Percentiles rank a stretch among this genome's conserved stretches.
These are phyloP conservation scores for Oxyruncus cristatus DNA, from an alignment of 2,113 vertebrate genomes.

Conservation along the genomic window DNA sequence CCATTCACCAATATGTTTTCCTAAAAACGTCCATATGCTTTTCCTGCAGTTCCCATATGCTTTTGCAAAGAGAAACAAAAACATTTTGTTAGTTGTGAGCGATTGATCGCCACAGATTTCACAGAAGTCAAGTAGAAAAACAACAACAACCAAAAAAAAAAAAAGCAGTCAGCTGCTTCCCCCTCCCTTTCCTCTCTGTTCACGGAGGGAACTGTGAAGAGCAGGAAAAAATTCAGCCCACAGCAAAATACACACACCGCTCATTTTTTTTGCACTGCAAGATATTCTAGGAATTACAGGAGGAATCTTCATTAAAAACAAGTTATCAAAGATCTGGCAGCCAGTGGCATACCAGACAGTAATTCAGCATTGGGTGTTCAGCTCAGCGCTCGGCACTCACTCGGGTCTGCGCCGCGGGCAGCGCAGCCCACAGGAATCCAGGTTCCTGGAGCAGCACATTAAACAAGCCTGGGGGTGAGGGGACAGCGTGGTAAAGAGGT, in stretches of 20 bases:
- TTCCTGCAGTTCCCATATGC: slow-evolving; percentile 78
- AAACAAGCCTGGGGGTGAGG: not conserved
- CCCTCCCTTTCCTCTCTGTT: slow-evolving; percentile 46
- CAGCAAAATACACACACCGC: slow-evolving; percentile 56
- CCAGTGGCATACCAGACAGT: slow-evolving; percentile 18
- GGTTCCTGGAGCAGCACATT: not conserved
- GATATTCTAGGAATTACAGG: slow-evolving; percentile 65
- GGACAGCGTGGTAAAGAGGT: not conserved
- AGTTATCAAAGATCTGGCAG: slow-evolving; percentile 51
- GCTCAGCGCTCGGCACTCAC: accelerated
- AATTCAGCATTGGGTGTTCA: not conserved
- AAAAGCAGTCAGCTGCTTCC: slow-evolving; percentile 72
- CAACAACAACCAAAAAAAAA: slow-evolving; percentile 53
- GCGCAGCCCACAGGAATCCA: not conserved
- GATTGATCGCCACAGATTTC: slow-evolving; percentile 74
- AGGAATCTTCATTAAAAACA: slow-evolving; percentile 66
- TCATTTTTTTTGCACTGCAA: slow-evolving; percentile 27
- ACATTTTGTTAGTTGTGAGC: slow-evolving; percentile 77
- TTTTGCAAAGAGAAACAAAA: slow-evolving; percentile 76
- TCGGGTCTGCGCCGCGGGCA: not conserved
- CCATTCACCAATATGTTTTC: slow-evolving; percentile 81
- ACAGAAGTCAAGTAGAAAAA: slow-evolving; percentile 76
- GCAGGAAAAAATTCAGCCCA: slow-evolving; percentile 57
- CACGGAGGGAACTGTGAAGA: slow-evolving; percentile 57
- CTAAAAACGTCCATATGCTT: slow-evolving; percentile 79